phyloP scores from a whole-genome alignment of 2,113 vertebrate genomes.

The zebrafish (Danio rerio) region GRCz12tu NC_133185.1:11503501-11504000 shows the following conservation, averaged over 20 bases:
- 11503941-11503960: conserved; percentile 78
- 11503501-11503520: conserved; percentile 79
- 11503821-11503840: conserved; percentile 71
- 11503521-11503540: conserved; percentile 76
- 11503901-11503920: conserved; percentile 85
- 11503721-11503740: conserved; percentile 22
- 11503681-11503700: conserved; percentile 61
- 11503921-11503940: conserved; percentile 80
- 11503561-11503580: conserved; percentile 93
- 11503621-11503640: conserved; percentile 74
- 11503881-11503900: conserved; percentile 73
- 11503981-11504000: conserved; percentile 69
- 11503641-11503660: conserved; percentile 64
- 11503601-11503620: conserved; percentile 84
- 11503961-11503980: conserved; percentile 63
- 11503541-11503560: conserved; percentile 80
- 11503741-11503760: conserved; percentile 35
- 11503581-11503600: conserved; percentile 77
- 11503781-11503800: conserved; percentile 21
- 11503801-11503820: conserved; percentile 45
- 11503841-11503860: conserved; percentile 68
- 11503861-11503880: conserved; percentile 65
- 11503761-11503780: conserved; percentile 53
- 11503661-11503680: conserved; percentile 45
- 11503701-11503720: conserved; percentile 37